Evolutionary conservation across 2,888 invertebrate genomes (phyloP).

Genomic region (Tetramorium bicarinatum): DNA sequence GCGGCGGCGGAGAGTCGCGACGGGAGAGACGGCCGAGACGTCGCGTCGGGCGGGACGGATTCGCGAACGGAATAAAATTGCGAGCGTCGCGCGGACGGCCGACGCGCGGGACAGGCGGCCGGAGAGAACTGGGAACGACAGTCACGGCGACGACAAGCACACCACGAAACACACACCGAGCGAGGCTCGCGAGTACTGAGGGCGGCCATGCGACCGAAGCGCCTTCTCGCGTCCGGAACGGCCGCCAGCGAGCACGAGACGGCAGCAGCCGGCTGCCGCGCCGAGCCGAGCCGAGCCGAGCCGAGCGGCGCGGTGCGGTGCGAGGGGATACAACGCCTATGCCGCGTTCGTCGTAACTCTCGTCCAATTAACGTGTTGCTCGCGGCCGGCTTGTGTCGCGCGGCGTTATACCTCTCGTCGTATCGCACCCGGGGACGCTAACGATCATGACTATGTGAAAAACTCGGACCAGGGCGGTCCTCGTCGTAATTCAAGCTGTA

Average conservation of each 20-base stretch:
- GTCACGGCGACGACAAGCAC: constrained; percentile 56
- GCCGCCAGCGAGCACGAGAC: constrained; percentile 72
- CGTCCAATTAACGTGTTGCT: constrained; percentile 42
- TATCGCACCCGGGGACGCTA: constrained; percentile 10
- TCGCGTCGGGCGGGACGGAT: constrained; percentile 68
- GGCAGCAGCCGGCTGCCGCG: constrained; percentile 52
- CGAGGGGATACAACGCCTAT: constrained; percentile 1
- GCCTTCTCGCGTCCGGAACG: constrained; percentile 74
- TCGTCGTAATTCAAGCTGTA: constrained; percentile 1
- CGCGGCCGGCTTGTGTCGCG: constrained; percentile 11
- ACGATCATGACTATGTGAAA: constrained; percentile 44
- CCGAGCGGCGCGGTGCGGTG: background rate
- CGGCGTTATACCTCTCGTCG: background rate
- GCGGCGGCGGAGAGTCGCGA: constrained; percentile 31
- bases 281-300: constrained; percentile 26
- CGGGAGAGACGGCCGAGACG: constrained; percentile 28
- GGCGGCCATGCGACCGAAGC: constrained; percentile 83
- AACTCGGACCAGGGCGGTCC: background rate
- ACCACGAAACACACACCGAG: constrained; percentile 83
- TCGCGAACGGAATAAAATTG: constrained; percentile 75
- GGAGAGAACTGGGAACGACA: constrained; percentile 45
- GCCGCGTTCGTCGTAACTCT: constrained; percentile 56
- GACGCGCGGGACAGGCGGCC: constrained; percentile 25
- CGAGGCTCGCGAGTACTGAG: constrained; percentile 84
- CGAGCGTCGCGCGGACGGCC: constrained; percentile 29